Percentiles rank a stretch among this genome's conserved stretches.
Evolutionary conservation across 2,113 vertebrate species (phyloP).

Genomic region (Zapornia atra): DNA sequence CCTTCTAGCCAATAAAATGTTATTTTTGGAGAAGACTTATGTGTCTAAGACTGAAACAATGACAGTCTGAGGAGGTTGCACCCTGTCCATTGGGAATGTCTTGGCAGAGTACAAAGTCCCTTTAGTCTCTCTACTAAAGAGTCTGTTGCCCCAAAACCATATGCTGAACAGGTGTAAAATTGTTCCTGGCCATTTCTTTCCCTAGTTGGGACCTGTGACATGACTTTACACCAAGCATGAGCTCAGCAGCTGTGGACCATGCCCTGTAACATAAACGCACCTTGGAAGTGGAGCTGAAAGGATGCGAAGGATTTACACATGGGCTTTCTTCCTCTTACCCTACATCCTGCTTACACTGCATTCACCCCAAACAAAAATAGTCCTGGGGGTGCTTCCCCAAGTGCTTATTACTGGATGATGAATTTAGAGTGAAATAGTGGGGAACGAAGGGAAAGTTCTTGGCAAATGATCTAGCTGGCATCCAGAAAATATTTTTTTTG

Average conservation of each 20-base stretch:
- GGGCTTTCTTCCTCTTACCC: not conserved
- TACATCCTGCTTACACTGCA: not conserved
- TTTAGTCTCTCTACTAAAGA: fast-evolving
- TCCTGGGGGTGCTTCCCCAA: not conserved
- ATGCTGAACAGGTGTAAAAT: not conserved
- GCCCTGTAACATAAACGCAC: not conserved
- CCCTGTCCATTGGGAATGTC: not conserved
- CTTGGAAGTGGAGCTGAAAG: not conserved
- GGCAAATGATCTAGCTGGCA: not conserved
- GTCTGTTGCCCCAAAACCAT: not conserved
- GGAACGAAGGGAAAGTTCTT: not conserved
- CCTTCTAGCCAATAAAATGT: not conserved
- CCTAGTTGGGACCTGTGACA: not conserved
- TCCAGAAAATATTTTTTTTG: not conserved
- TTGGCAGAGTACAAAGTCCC: not conserved
- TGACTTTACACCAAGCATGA: not conserved
- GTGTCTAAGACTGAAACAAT: not conserved
- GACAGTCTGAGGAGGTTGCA: fast-evolving
- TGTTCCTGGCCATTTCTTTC: not conserved
- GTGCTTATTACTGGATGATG: not conserved
- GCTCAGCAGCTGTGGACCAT: not conserved
- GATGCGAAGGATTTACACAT: not conserved
- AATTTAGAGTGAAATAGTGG: not conserved
- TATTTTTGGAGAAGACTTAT: not conserved
- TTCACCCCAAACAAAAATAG: not conserved